Evolutionary conservation across 2,113 vertebrate genomes (phyloP), one percentile per base, ranked within the genome.

Genomic region (Neotragus pygmaeus): DNA sequence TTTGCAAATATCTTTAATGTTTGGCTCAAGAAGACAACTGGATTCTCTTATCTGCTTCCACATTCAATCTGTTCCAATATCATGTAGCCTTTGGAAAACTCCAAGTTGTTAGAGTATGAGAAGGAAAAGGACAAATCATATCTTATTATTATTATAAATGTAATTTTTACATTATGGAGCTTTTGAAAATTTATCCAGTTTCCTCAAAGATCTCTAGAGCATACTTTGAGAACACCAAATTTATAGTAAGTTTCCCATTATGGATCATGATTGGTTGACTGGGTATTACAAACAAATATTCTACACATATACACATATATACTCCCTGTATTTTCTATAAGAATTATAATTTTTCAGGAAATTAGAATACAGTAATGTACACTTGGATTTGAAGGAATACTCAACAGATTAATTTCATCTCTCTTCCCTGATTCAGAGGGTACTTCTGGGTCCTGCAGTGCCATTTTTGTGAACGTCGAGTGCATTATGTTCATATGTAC

Each of bases 311-410:
- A 75, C 39, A 43, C 0, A 47, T 13, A 75, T 23, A 80, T 15
- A 47, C 49, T 82, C 43, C 53, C 30, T 88, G 16, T 73, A 78
- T 57, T 66, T 15, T 49, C 47, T 60, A 77, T 21, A 16, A 36
- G 43, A 90, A 84, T 94, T 25, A 58, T n/a, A 10, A 45, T 83
- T 83, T 90, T 92, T 96, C 62, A 90, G 80, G 51, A 36, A 96
- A 90, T 96, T 84, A 84, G 43, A 90, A 90, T 64, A 92, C 3
- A 77, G n/a, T 90, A 58, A 87, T 43, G 0, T 49, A 64, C 4
- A 51, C 49, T 96, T 88, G 15, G 33, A 95, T 81, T 77, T 94
- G 88, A 97, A 97, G 92, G 2, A 78, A 92, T 60, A 80, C n/a
- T 25, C 58, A 62, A 90, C 21, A 10, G 58, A 25, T 96, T 94